Conservation (phyloP, 1,140 invertebrate species). For the Laupala kohalensis region DNA sequence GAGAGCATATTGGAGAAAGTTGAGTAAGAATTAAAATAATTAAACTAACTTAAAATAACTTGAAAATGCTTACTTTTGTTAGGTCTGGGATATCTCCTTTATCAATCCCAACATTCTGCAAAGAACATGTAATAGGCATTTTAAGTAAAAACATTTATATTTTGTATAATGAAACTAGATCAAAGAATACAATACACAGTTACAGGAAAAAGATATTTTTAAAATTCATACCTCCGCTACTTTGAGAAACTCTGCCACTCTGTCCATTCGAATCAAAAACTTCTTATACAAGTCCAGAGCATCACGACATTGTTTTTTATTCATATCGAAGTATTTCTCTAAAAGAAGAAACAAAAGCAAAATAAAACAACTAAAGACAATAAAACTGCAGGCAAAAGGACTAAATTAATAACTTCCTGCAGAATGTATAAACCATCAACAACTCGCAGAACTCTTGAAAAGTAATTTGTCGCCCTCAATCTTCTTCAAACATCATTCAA, state of each 20-base stretch:
- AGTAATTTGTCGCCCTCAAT: too few relatives aligned
- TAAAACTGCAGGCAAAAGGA: background rate
- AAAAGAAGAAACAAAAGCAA: constrained; percentile 8
- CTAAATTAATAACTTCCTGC: background rate
- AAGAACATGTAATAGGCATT: constrained; percentile 13
- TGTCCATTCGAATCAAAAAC: constrained; percentile 96
- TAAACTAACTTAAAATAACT: too few relatives aligned
- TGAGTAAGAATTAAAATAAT: too few relatives aligned
- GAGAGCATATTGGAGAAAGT: too few relatives aligned
- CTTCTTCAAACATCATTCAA: too few relatives aligned
- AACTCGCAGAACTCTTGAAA: background rate
- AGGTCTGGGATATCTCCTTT: constrained; percentile 98
- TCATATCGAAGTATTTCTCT: constrained; percentile 99
- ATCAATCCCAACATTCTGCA: constrained; percentile 92
- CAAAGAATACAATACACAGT: background rate
- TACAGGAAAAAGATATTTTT: background rate
- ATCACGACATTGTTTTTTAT: constrained; percentile 96
- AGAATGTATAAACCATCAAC: background rate
- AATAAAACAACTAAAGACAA: background rate
- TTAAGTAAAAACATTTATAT: background rate
- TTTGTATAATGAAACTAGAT: background rate
- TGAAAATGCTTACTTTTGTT: constrained; percentile 86
- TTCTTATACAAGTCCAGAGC: constrained; percentile 98
- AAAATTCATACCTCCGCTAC: constrained; percentile 64
- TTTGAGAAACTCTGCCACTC: constrained; percentile 96